phyloP scores from a whole-genome alignment of 2,888 invertebrate genomes.

The Ichneumoninae sp. region DNA sequence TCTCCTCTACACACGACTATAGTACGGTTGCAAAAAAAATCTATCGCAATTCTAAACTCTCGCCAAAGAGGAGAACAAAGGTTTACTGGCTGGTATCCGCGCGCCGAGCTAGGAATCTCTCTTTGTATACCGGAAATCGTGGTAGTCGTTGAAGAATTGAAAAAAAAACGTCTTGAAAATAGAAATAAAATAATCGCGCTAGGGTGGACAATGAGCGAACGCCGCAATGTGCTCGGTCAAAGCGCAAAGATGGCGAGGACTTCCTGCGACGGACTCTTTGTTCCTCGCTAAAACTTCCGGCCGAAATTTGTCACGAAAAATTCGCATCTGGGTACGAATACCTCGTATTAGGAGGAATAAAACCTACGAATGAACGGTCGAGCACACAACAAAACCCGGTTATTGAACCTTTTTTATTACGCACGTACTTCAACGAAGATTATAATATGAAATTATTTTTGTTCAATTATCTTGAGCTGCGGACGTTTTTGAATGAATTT shows the following conservation, averaged over 20 bases:
- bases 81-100: conserved; percentile 54
- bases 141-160: conserved; percentile 40
- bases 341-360: conserved; percentile 16
- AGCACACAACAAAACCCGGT: not conserved
- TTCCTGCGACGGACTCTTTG: conserved; percentile 64
- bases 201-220: conserved; percentile 58
- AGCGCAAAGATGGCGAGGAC: conserved; percentile 59
- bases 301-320: conserved; percentile 48
- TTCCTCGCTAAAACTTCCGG: conserved; percentile 61
- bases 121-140: conserved; percentile 72
- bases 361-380: not conserved
- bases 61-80: conserved; percentile 78
- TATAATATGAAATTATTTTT: not conserved
- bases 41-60: conserved; percentile 38
- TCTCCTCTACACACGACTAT: not conserved
- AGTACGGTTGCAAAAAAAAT: conserved; percentile 34
- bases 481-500: not conserved
- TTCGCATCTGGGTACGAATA: conserved; percentile 63
- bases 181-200: conserved; percentile 63
- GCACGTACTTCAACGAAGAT: not conserved
- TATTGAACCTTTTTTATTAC: not conserved
- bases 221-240: conserved; percentile 48
- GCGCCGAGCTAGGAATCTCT: conserved; percentile 75
- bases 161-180: conserved; percentile 53
- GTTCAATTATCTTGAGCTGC: not conserved